phyloP scores from a whole-genome alignment of 1,140 invertebrate species.

The Pachyrhynchus sulphureomaculatus region DNA sequence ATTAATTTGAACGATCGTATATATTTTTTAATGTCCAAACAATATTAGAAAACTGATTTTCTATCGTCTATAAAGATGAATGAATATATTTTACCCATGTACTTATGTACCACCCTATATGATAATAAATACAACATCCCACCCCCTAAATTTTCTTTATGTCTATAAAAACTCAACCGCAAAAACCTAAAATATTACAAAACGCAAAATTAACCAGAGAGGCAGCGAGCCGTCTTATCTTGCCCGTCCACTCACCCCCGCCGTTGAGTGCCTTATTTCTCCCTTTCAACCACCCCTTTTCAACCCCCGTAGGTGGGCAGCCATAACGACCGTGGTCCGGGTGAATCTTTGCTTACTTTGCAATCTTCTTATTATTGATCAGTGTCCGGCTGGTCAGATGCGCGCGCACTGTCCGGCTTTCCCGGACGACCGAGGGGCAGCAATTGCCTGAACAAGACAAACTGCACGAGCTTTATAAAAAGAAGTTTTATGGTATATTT shows the following conservation, averaged over 20 bases:
- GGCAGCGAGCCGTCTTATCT: constrained; percentile 17
- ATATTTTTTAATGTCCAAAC: no score
- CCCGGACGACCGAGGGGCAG: constrained; percentile 24
- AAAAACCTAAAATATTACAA: constrained; percentile 4
- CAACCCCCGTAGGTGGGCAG: constrained; percentile 33
- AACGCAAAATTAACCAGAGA: constrained; percentile 16
- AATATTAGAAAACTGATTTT: no score
- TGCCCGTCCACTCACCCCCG: constrained; percentile 16
- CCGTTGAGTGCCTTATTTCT: not conserved
- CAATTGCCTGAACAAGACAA: constrained; percentile 3
- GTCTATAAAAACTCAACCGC: constrained; percentile 2
- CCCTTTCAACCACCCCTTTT: not conserved
- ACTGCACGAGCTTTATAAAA: not conserved
- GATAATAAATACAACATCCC: no score
- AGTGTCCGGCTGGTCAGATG: constrained; percentile 50
- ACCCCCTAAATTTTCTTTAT: no score
- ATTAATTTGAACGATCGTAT: no score
- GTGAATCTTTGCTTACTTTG: constrained; percentile 51
- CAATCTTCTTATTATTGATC: constrained; percentile 53
- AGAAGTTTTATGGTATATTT: no score
- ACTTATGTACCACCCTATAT: no score
- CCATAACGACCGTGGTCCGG: constrained; percentile 40
- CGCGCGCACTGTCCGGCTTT: constrained; percentile 34
- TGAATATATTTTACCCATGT: no score
- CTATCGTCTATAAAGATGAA: no score